phyloP scores from a whole-genome alignment of 2,113 vertebrate species.

The Argyrosomus japonicus region DNA sequence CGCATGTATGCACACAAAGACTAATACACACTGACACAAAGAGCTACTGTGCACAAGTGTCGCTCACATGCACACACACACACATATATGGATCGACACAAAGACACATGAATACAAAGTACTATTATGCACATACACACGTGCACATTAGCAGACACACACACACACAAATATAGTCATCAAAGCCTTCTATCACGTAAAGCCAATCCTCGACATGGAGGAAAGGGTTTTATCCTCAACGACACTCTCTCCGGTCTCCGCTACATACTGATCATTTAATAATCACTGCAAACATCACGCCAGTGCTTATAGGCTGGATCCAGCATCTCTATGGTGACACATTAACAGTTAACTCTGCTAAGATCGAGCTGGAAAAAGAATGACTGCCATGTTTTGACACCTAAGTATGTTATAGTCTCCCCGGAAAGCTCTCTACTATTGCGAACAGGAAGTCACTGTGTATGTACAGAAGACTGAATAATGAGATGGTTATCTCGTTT shows the following conservation, averaged over 20 bases:
- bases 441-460: slow-evolving; percentile 7
- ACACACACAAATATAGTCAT: slow-evolving; percentile 13
- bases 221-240: slow-evolving; percentile 25
- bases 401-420: background rate
- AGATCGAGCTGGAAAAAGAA: background rate
- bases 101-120: slow-evolving; percentile 36
- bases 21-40: slow-evolving; percentile 59
- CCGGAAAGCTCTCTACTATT: slow-evolving; percentile 2
- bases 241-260: background rate
- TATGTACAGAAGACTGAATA: background rate
- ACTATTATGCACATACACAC: slow-evolving; percentile 10
- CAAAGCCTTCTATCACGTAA: slow-evolving; percentile 28
- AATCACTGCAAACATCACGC: slow-evolving; percentile 27
- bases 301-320: background rate
- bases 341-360: background rate
- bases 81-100: background rate
- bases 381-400: slow-evolving; percentile 26
- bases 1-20: slow-evolving; percentile 53
- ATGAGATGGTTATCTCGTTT: slow-evolving; percentile 6
- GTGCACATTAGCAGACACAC: background rate
- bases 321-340: slow-evolving; percentile 4
- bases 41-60: slow-evolving; percentile 50
- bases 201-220: slow-evolving; percentile 28
- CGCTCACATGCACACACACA: slow-evolving; percentile 16
- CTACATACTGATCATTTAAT: slow-evolving; percentile 44